phyloP scores from a whole-genome alignment of 2,113 vertebrate genomes.

The Mesocricetus auratus region DNA sequence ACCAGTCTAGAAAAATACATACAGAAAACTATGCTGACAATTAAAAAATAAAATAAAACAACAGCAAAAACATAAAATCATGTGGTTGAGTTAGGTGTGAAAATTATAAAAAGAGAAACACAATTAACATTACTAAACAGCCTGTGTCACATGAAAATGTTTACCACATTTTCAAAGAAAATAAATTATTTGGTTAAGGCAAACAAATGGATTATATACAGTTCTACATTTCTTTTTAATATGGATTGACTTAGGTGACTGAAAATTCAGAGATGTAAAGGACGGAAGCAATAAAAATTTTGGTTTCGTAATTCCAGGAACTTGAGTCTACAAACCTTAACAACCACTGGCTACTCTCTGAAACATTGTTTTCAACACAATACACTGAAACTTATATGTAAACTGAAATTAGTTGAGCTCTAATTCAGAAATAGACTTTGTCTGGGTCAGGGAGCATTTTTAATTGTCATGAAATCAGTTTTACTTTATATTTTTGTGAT shows the following conservation, averaged over 20 bases:
- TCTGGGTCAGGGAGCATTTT: neutral
- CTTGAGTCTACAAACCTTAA: neutral
- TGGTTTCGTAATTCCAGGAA: neutral
- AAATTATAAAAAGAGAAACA: neutral
- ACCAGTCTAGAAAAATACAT: neutral
- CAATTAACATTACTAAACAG: neutral
- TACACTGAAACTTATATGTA: neutral
- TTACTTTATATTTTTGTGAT: neutral
- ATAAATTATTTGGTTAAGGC: neutral
- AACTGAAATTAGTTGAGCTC: neutral
- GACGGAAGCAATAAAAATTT: neutral
- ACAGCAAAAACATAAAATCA: neutral
- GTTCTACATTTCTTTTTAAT: neutral
- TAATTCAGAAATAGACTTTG: neutral
- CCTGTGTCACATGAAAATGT: neutral
- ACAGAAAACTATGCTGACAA: neutral
- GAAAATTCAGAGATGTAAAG: neutral
- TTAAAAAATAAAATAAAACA: neutral
- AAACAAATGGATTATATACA: neutral
- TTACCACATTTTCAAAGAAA: slow-evolving; percentile 46
- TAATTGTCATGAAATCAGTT: neutral
- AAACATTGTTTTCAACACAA: neutral
- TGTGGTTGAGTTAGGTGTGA: slow-evolving; percentile 9
- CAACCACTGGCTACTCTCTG: neutral
- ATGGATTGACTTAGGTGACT: slow-evolving; percentile 40